phyloP scores from a whole-genome alignment of 2,888 invertebrate species.

The Sinotaia quadrata region DNA sequence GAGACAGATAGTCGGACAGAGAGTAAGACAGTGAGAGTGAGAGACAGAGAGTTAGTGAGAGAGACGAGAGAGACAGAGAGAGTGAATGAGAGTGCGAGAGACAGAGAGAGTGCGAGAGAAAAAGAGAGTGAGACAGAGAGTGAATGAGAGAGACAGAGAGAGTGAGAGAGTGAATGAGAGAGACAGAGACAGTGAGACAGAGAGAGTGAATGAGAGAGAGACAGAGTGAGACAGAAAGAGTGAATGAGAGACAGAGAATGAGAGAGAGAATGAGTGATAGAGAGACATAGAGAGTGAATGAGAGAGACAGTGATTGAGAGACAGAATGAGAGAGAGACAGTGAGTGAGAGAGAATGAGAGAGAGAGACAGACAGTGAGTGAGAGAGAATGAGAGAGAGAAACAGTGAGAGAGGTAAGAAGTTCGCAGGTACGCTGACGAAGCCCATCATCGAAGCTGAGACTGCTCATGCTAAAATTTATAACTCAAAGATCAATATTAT shows the following conservation, averaged over 20 bases:
- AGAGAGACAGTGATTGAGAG: neutral
- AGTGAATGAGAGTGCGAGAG: neutral
- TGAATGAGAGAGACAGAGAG: neutral
- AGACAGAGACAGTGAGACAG: neutral
- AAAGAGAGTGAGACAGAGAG: too few relatives aligned
- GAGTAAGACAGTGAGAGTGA: constrained; percentile 7
- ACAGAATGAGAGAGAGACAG: neutral
- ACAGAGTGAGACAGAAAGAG: neutral
- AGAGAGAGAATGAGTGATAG: constrained; percentile 2
- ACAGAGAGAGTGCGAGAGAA: neutral
- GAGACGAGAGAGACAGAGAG: neutral
- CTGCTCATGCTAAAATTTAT: too few relatives aligned
- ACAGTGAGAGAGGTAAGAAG: neutral
- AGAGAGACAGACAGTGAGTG: constrained; percentile 26
- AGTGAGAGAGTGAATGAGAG: neutral
- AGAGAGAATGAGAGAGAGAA: constrained; percentile 26
- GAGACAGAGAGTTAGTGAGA: constrained; percentile 8
- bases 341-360: constrained; percentile 30
- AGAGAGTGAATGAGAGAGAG: neutral
- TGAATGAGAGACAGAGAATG: neutral
- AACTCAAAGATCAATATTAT: too few relatives aligned
- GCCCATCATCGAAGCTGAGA: too few relatives aligned
- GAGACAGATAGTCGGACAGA: neutral
- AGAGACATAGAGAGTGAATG: constrained; percentile 4
- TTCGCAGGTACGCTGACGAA: neutral